Evolutionary conservation across 2,113 vertebrate genomes (phyloP).

Genomic region (Fregetta grallaria): DNA sequence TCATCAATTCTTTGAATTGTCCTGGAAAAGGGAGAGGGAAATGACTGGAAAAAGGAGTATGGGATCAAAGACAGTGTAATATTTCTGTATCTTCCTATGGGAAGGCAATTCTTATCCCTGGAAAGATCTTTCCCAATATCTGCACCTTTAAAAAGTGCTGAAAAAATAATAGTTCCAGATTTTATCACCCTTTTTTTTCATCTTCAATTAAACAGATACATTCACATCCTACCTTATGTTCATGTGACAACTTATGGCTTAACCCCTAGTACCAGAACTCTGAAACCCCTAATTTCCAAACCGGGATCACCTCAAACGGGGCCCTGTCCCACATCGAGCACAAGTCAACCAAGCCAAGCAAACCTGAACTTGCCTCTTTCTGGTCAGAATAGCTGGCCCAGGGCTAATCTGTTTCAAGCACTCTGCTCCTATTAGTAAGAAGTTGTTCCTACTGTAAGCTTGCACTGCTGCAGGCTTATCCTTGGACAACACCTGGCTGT

Average conservation of each 20-base stretch:
- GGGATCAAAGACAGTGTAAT: background rate
- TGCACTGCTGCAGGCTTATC: background rate
- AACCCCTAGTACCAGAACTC: background rate
- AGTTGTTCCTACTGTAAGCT: background rate
- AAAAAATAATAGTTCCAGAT: background rate
- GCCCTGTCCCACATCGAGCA: accelerated
- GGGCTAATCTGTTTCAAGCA: background rate
- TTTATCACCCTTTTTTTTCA: background rate
- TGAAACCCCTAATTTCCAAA: background rate
- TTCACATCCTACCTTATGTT: background rate
- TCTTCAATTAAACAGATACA: background rate
- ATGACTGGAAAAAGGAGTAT: background rate
- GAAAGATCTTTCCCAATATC: background rate
- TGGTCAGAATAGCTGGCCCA: background rate
- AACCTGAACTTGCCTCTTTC: background rate
- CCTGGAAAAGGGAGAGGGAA: background rate
- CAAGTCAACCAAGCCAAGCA: background rate
- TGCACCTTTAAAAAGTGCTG: background rate
- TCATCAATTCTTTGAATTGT: background rate
- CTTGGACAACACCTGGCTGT: background rate
- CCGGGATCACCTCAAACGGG: background rate
- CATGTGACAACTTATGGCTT: background rate
- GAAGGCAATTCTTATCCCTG: background rate
- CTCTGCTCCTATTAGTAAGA: background rate
- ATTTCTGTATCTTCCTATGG: background rate